Conservation (phyloP, 2,113 vertebrate species). For the Indicator maculatus region DNA sequence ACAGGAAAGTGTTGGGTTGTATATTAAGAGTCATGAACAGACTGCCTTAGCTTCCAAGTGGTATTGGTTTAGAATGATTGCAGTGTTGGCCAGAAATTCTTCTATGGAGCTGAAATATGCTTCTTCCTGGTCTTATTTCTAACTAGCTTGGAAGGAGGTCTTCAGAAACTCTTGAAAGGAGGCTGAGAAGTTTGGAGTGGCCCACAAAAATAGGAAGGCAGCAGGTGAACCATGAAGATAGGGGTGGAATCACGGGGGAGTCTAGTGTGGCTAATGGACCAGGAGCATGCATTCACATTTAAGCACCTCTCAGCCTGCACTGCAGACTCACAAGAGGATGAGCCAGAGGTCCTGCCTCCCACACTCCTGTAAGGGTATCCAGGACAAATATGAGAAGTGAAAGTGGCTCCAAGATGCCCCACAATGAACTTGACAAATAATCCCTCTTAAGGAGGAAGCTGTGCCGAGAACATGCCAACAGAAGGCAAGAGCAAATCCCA, state of each 20-base stretch:
- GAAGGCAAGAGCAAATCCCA: constrained; percentile 9
- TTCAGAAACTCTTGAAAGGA: not conserved
- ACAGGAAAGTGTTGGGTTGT: not conserved
- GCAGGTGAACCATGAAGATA: not conserved
- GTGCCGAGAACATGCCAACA: not conserved
- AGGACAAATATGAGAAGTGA: not conserved
- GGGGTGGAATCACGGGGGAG: not conserved
- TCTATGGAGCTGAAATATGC: not conserved
- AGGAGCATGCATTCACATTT: not conserved
- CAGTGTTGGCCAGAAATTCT: not conserved
- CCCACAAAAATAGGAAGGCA: not conserved
- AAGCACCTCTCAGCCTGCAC: not conserved
- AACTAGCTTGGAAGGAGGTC: not conserved
- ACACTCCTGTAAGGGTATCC: not conserved
- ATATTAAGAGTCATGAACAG: not conserved
- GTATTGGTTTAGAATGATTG: not conserved
- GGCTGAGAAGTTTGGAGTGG: not conserved
- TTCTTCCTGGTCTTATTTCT: not conserved
- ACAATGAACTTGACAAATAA: not conserved
- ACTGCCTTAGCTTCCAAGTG: not conserved
- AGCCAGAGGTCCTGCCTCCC: not conserved
- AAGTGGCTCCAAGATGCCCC: not conserved
- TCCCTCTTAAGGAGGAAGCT: not conserved
- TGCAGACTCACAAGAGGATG: not conserved
- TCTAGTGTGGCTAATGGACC: not conserved